Evolutionary conservation across 2,888 invertebrate genomes (phyloP), one percentile per base, ranked within the genome.

Genomic region (Prenolepis imparis): DNA sequence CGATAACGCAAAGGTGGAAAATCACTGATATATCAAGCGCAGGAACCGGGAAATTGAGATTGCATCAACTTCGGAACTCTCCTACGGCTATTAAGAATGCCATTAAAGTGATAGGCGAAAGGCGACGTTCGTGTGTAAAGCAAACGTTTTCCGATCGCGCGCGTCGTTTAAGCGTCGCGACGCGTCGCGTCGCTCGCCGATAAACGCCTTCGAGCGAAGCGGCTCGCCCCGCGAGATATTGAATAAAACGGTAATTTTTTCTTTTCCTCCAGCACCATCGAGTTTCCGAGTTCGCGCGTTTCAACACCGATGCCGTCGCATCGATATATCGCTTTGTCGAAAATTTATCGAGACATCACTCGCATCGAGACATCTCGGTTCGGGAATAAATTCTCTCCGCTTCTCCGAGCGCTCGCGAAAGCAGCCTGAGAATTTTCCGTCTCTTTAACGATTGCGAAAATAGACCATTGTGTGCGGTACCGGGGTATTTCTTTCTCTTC

Each of bases 1-100:
- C 84, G 87, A 84, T 82, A 84, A 84, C 74, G 82, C 78, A 74
- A 32, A 52, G 57, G 48, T 36, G 64, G 77, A 82, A 84, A 78
- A 70, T 82, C 75, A n/a, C 74, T 63, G 57, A 68, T 83, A 78
- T 80, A 80, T 80, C 68, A 70, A 24, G 32, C 78, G 70, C 78
- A 80, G 59, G 78, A 70, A 70, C 70, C 59, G 78, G 70, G 78
- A 80, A 80, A 80, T 80, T 80, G 78, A 80, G 78, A 80, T 80
- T 80, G 66, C 70, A 80, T 80, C 78, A 80, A 80, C 78, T 80
- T 80, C 36, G 78, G 78, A 78, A 78, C 44, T 70, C 59, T 70
- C 78, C 59, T 70, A 70, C 70, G 78, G 44, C 78, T 80, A 70
- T 80, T 80, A 80, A 70, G 78, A 80, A 80, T 80, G 70, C 78